phyloP scores from a whole-genome alignment of 2,888 invertebrate genomes.

The Lumbricus terrestris region DNA sequence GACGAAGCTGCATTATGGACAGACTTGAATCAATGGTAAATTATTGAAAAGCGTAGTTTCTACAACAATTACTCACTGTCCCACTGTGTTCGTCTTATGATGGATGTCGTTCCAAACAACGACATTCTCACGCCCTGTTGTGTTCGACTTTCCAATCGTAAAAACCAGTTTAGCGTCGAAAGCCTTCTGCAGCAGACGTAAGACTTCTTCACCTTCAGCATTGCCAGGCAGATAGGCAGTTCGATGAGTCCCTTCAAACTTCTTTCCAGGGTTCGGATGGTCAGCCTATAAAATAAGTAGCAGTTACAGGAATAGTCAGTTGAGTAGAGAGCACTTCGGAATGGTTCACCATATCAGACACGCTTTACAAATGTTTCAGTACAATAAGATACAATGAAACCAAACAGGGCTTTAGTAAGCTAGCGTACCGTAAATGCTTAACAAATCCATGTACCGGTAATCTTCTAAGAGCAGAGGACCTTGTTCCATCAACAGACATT shows the following conservation, averaged over 20 bases:
- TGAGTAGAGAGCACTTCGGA: too few relatives aligned
- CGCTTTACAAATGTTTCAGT: too few relatives aligned
- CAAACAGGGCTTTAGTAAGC: too few relatives aligned
- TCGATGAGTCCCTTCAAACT: constrained; percentile 43
- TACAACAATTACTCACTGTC: constrained; percentile 41
- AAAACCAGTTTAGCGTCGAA: constrained; percentile 48
- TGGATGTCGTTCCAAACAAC: constrained; percentile 54
- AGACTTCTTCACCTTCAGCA: constrained; percentile 44
- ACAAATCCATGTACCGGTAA: not conserved
- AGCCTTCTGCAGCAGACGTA: constrained; percentile 44
- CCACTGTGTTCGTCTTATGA: constrained; percentile 48
- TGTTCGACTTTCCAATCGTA: constrained; percentile 49
- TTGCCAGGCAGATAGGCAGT: constrained; percentile 49
- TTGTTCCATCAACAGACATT: not conserved
- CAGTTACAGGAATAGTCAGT: too few relatives aligned
- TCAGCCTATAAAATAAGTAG: constrained; percentile 32
- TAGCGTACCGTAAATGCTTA: not conserved
- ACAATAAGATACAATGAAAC: not conserved
- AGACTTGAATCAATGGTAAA: too few relatives aligned
- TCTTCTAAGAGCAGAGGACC: not conserved
- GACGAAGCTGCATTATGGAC: too few relatives aligned
- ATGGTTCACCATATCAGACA: too few relatives aligned
- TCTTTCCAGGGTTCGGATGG: constrained; percentile 48
- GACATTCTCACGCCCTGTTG: constrained; percentile 44
- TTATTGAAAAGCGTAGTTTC: too few relatives aligned